Evolutionary conservation across 1,140 invertebrate species (phyloP).

Genomic region (Neotoxoptera formosana): DNA sequence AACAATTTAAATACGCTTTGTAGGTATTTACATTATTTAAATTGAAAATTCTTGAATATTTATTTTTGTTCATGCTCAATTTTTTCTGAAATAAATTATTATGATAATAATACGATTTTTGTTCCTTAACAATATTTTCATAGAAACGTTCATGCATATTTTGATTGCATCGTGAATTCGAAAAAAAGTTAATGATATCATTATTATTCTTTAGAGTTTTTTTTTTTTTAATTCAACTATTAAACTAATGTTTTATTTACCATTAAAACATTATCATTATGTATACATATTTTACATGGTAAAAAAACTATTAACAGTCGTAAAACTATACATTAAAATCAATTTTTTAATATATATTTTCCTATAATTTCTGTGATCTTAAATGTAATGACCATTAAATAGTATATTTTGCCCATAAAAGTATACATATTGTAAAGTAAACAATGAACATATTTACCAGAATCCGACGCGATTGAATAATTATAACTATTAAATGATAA

Average conservation of each 20-base stretch:
- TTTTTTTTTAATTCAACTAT: neutral
- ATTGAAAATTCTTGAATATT: neutral
- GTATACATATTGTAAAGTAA: neutral
- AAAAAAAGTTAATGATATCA: neutral
- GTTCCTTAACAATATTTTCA: neutral
- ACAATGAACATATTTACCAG: neutral
- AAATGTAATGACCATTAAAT: neutral
- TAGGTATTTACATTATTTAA: conserved; percentile 16
- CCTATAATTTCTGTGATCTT: neutral
- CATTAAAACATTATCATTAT: neutral
- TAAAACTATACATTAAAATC: neutral
- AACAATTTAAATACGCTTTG: conserved; percentile 10
- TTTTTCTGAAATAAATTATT: neutral
- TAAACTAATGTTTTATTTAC: neutral
- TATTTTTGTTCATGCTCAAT: neutral
- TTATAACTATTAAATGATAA: neutral
- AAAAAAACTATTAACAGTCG: neutral
- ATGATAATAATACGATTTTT: neutral
- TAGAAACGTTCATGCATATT: neutral
- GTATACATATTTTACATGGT: neutral
- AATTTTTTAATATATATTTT: neutral
- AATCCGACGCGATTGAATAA: neutral
- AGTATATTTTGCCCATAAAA: too few species aligned
- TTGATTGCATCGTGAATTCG: neutral
- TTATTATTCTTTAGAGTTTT: neutral